These are phyloP conservation scores for Coracias cyanogaster DNA, from an alignment of 2,797 vertebrate species.

Conservation along the genomic window DNA sequence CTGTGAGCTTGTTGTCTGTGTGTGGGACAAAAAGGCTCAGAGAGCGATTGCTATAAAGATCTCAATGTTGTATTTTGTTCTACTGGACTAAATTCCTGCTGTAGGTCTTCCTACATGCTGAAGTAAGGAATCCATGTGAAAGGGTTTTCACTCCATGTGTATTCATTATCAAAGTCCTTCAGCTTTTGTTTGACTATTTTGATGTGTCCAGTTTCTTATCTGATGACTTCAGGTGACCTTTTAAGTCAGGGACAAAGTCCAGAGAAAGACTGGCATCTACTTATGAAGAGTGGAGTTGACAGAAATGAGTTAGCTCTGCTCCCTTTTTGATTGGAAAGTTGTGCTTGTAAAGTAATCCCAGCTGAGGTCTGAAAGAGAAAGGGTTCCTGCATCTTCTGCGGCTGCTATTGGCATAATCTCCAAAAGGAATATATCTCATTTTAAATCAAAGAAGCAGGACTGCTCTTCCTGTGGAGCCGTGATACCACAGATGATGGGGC, in stretches of 20 bases:
- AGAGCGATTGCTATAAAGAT: neutral
- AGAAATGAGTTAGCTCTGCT: constrained; percentile 12
- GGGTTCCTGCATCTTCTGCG: neutral
- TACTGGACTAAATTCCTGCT: neutral
- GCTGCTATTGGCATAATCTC: neutral
- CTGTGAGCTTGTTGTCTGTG: neutral
- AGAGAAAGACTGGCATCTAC: neutral
- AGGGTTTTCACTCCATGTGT: constrained; percentile 3
- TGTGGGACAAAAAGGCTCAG: neutral
- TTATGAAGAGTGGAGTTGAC: constrained; percentile 4
- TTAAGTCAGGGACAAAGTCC: constrained; percentile 48
- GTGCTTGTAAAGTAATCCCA: neutral
- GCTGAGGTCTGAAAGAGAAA: neutral
- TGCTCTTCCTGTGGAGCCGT: neutral
- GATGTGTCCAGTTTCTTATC: constrained; percentile 67
- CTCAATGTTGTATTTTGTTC: neutral
- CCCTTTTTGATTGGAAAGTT: neutral
- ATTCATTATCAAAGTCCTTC: constrained; percentile 65
- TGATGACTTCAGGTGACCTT: constrained; percentile 60
- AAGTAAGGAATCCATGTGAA: neutral
- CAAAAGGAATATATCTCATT: neutral
- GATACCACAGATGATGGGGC: neutral
- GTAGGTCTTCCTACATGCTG: neutral
- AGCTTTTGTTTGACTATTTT: constrained; percentile 67
- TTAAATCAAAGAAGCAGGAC: neutral